Evolutionary conservation across 2,888 invertebrate species (phyloP).

Genomic region (Nomada fucata): DNA sequence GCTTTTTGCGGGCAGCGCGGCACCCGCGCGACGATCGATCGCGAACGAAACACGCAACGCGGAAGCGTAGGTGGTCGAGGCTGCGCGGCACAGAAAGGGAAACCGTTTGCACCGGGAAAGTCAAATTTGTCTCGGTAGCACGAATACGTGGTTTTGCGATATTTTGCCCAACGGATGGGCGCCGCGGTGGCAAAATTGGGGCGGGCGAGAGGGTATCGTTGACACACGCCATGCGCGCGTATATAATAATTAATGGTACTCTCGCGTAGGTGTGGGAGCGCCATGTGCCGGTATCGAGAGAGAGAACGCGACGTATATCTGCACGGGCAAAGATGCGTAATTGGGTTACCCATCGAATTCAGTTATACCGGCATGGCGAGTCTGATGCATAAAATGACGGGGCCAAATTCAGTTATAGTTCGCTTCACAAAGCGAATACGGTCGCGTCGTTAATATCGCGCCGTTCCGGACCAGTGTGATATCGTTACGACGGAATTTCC

Average conservation of each 20-base stretch:
- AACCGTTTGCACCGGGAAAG: constrained; percentile 38
- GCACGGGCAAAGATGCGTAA: constrained; percentile 83
- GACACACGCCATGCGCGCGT: constrained; percentile 63
- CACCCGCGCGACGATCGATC: constrained; percentile 14
- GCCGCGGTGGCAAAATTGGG: constrained; percentile 7
- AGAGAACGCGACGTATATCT: constrained; percentile 71
- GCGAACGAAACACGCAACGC: constrained; percentile 6
- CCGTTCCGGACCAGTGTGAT: constrained; percentile 71
- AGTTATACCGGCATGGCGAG: constrained; percentile 83
- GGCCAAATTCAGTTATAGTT: constrained; percentile 83
- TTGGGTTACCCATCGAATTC: constrained; percentile 84
- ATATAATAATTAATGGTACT: constrained; percentile 72
- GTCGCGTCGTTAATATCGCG: constrained; percentile 80
- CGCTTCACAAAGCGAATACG: constrained; percentile 83
- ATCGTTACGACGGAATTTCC: constrained; percentile 71
- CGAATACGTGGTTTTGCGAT: constrained; percentile 15
- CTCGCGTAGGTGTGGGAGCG: constrained; percentile 67
- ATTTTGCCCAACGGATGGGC: constrained; percentile 8
- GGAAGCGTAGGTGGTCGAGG: constrained; percentile 15
- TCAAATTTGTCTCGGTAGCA: not conserved
- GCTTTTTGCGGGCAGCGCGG: constrained; percentile 2
- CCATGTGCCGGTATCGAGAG: constrained; percentile 44
- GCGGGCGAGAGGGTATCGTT: constrained; percentile 58
- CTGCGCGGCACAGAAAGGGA: constrained; percentile 35
- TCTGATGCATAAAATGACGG: constrained; percentile 84